Base-by-base conservation (phyloP, 2,797 vertebrate species). In the Myotis planiceps region DNA sequence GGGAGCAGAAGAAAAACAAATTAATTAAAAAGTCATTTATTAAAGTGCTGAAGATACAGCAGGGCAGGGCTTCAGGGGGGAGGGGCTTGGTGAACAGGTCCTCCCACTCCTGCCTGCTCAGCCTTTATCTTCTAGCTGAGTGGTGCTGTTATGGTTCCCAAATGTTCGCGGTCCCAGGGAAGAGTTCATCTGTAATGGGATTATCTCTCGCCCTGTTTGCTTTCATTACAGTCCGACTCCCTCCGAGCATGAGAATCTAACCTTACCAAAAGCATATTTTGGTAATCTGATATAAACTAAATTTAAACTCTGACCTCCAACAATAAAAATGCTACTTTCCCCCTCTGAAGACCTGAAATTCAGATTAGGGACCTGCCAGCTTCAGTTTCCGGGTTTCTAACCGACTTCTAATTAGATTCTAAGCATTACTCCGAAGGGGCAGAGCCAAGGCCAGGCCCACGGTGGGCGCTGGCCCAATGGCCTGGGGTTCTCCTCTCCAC, bases 241-340 rank as follows among this genome's bases (percentile, higher is more conserved):
- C 98, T 98, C 98, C 81, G 96, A 98, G 98, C 98, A 98, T 98
- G 98, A 99, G 98, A 98, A 98, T 98, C 98, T 98, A 99, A 98
- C 98, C 98, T 98, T 97, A 98, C 97, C 94, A 86, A 98, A 98
- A 98, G 98, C 97, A 55, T 98, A 98, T 98, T 98, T 98, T 98
- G 98, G 98, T 98, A 98, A 99, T 98, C 97, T 79, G 98, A 99
- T 98, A 98, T 98, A 98, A 99, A 98, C 98, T 97, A 98, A 99
- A 98, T 99, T 97, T 98, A 98, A 98, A 98, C 98, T 98, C 95
- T 98, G 98, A 98, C 98, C 98, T 97, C 79, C 96, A 95, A 98
- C 98, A 98, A 98, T 98, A 98, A 98, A 99, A 98, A 98, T 71
- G 82, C 98, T 98, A 96, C 96, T 97, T 98, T 98, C 96, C 96